Conservation (phyloP, 1,140 invertebrate species). For the Leptoteleia sp. region DNA sequence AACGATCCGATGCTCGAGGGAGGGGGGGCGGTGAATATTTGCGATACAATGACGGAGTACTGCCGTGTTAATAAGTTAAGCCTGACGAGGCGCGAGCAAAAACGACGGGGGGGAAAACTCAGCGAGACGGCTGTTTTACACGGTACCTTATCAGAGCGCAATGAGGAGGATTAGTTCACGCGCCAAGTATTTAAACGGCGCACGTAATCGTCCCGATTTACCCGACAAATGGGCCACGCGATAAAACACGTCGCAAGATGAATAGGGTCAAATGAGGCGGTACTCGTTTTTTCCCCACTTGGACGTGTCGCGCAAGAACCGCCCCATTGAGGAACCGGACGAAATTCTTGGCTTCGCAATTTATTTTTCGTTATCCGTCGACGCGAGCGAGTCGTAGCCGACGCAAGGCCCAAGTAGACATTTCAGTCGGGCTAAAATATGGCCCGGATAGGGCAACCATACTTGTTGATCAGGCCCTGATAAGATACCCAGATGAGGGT, state of each 20-base stretch:
- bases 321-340: conserved; percentile 49
- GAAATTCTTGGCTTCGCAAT: conserved; percentile 39
- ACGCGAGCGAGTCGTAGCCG: conserved; percentile 34
- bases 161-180: conserved; percentile 44
- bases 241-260: conserved; percentile 54
- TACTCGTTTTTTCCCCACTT: conserved; percentile 41
- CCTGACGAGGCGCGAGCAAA: conserved; percentile 22
- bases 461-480: too few species aligned
- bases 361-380: conserved; percentile 58
- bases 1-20: conserved; percentile 12
- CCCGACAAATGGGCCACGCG: conserved; percentile 49
- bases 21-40: too few species aligned
- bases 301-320: conserved; percentile 21
- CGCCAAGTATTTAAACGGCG: conserved; percentile 43
- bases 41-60: conserved; percentile 17
- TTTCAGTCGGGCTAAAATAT: too few species aligned
- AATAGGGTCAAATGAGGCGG: conserved; percentile 63
- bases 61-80: conserved; percentile 53
- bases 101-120: conserved; percentile 23
- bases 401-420: too few species aligned
- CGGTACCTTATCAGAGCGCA: conserved; percentile 48
- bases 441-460: too few species aligned
- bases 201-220: conserved; percentile 55
- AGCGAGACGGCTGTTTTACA: conserved; percentile 37
- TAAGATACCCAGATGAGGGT: too few species aligned